A percentile compares a stretch with the other conserved stretches of the same genome.
Conservation (phyloP, 2,113 vertebrate species). For the Cryptomyrus ogoouensis region DNA sequence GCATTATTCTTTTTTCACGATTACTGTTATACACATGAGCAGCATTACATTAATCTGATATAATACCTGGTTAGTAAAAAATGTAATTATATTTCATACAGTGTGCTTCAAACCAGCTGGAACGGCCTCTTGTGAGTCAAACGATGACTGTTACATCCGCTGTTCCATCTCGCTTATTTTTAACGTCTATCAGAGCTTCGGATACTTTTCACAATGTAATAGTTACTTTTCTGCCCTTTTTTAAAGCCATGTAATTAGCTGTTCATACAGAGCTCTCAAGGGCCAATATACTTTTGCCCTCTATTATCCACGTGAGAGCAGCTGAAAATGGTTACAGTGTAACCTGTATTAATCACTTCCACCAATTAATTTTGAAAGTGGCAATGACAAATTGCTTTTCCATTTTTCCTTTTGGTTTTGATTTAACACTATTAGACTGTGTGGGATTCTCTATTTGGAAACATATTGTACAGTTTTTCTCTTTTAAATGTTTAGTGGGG, state of each 20-base stretch:
- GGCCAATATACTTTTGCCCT: not conserved
- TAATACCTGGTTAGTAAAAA: not conserved
- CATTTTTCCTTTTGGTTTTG: not conserved
- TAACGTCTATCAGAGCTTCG: not conserved
- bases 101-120: not conserved
- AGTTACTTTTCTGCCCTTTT: slow-evolving; percentile 3
- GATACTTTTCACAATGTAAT: not conserved
- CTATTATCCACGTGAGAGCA: not conserved
- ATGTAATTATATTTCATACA: not conserved
- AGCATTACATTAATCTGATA: not conserved
- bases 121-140: not conserved
- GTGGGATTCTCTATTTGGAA: not conserved
- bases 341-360: not conserved
- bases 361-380: not conserved
- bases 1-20: not conserved
- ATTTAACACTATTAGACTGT: not conserved
- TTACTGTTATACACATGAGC: not conserved
- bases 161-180: not conserved
- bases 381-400: not conserved
- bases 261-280: not conserved
- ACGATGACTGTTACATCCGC: not conserved
- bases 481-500: not conserved
- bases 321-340: not conserved
- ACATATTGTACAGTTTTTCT: not conserved
- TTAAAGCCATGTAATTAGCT: not conserved